A percentile compares a stretch with the other conserved stretches of the same genome.
These are phyloP conservation scores for Gryllus longicercus DNA, from an alignment of 2,888 invertebrate species.

Conservation along the genomic window DNA sequence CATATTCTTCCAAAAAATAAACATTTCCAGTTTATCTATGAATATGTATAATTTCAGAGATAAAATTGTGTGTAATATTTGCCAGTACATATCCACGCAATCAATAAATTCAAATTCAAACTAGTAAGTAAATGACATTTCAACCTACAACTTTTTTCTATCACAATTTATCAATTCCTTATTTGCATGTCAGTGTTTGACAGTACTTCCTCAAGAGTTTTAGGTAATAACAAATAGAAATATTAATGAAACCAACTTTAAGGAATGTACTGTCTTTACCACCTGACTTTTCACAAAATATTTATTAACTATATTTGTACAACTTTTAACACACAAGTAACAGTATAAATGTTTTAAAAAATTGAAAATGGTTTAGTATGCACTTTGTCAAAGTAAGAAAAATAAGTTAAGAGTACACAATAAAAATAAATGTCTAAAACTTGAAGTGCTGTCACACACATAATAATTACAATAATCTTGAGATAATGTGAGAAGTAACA, in stretches of 20 bases:
- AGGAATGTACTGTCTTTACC: neutral
- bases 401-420: neutral
- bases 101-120: neutral
- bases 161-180: slow-evolving; percentile 17
- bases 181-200: slow-evolving; percentile 1
- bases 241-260: neutral
- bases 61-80: too few species aligned
- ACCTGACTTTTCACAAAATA: neutral
- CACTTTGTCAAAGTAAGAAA: neutral
- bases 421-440: neutral
- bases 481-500: neutral
- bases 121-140: neutral
- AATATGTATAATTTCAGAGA: too few species aligned
- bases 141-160: slow-evolving; percentile 1
- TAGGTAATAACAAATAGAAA: neutral
- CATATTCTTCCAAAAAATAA: too few species aligned
- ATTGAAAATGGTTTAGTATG: neutral
- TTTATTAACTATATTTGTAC: neutral
- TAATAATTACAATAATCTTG: neutral
- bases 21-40: too few species aligned
- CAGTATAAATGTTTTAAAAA: neutral
- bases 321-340: neutral
- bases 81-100: neutral
- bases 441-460: neutral
- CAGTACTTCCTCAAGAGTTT: neutral